phyloP scores from a whole-genome alignment of 1,140 invertebrate species.

The Coenobita brevimanus region DNA sequence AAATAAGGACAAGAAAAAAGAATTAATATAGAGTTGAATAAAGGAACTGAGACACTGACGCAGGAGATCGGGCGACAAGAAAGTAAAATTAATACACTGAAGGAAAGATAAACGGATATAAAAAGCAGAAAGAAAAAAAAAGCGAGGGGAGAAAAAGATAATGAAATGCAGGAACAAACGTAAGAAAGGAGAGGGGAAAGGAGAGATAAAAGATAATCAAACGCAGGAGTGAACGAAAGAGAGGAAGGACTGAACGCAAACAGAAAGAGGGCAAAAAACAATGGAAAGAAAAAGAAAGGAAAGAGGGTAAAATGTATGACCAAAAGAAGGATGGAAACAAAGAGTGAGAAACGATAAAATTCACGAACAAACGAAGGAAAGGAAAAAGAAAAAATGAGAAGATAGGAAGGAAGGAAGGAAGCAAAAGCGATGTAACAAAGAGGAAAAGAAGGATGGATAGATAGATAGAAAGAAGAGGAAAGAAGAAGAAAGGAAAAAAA shows the following conservation, averaged over 20 bases:
- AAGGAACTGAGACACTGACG: background rate
- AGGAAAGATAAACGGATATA: too few relatives aligned
- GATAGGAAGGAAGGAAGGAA: background rate
- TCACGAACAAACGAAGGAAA: background rate
- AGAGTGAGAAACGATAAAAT: too few relatives aligned
- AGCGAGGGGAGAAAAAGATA: background rate
- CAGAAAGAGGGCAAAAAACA: background rate
- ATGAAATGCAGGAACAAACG: background rate
- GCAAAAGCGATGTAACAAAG: background rate
- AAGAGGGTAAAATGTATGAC: background rate
- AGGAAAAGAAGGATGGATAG: too few relatives aligned
- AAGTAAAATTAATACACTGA: too few relatives aligned
- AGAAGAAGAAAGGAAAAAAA: background rate
- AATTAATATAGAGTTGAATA: too few relatives aligned
- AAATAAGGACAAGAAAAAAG: too few relatives aligned
- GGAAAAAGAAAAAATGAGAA: conserved; percentile 1
- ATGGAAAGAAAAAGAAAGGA: background rate
- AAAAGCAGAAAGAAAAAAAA: conserved; percentile 22
- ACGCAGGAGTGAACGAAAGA: too few relatives aligned
- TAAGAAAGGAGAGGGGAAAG: background rate
- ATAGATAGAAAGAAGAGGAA: background rate
- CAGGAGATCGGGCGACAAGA: too few relatives aligned
- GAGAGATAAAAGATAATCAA: too few relatives aligned
- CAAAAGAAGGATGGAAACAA: background rate
- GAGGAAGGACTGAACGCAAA: too few relatives aligned